phyloP scores from a whole-genome alignment of 2,888 invertebrate genomes.

The Ditylenchus weischeri region DNA sequence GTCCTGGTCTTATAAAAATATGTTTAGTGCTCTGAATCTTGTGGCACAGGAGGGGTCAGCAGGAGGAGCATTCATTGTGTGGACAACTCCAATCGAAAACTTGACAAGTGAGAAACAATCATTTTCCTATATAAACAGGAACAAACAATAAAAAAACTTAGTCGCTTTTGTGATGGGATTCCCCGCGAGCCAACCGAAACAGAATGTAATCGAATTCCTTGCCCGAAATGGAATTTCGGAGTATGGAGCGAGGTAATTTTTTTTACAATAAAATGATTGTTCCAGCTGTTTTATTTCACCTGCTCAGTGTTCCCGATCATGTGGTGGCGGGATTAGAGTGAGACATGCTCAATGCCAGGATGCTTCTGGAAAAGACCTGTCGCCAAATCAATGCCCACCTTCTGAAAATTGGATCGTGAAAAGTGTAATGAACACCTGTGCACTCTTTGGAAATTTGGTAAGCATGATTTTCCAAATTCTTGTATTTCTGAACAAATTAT shows the following conservation, averaged over 20 bases:
- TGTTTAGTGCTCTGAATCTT: slow-evolving; percentile 61
- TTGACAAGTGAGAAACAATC: slow-evolving; percentile 29
- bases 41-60: slow-evolving; percentile 60
- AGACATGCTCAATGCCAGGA: slow-evolving; percentile 61
- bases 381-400: slow-evolving; percentile 29
- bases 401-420: slow-evolving; percentile 37
- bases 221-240: slow-evolving; percentile 55
- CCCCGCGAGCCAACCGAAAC: slow-evolving; percentile 43
- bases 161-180: slow-evolving; percentile 39
- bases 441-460: slow-evolving; percentile 49
- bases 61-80: slow-evolving; percentile 59
- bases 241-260: slow-evolving; percentile 49
- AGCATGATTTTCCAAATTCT: neutral
- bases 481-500: neutral
- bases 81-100: slow-evolving; percentile 52
- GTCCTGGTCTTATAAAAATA: neutral
- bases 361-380: slow-evolving; percentile 56
- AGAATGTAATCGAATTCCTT: slow-evolving; percentile 53
- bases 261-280: slow-evolving; percentile 3
- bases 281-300: too few species aligned
- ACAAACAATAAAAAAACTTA: neutral
- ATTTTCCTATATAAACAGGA: too few species aligned
- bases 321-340: slow-evolving; percentile 61
- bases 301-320: slow-evolving; percentile 60
- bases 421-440: slow-evolving; percentile 54